Percentiles rank a stretch among this genome's conserved stretches.
These are phyloP conservation scores for Hycleus phaleratus DNA, from an alignment of 1,140 invertebrate genomes.

Conservation along the genomic window DNA sequence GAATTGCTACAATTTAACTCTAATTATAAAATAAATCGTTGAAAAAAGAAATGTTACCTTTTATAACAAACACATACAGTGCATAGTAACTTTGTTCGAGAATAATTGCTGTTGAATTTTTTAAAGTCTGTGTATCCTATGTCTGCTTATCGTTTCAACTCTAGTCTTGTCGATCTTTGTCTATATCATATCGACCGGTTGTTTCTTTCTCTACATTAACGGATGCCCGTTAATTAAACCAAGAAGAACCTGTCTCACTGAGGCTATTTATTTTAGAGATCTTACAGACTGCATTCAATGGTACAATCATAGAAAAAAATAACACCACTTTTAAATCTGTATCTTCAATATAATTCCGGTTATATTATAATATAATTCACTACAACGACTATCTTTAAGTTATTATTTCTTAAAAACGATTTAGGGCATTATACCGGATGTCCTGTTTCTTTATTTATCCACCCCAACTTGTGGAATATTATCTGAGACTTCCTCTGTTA, in stretches of 20 bases:
- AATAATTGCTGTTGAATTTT: constrained; percentile 14
- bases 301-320: constrained; percentile 11
- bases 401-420: too few species aligned
- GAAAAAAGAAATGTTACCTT: too few species aligned
- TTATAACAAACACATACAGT: too few species aligned
- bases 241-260: constrained; percentile 21
- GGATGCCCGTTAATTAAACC: constrained; percentile 24
- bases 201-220: constrained; percentile 19
- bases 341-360: too few species aligned
- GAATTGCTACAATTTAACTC: too few species aligned
- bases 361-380: too few species aligned
- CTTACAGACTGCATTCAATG: constrained; percentile 12
- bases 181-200: constrained; percentile 1
- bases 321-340: background rate
- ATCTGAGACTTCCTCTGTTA: constrained; percentile 35
- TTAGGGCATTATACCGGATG: constrained; percentile 31
- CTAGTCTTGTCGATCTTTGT: constrained; percentile 10
- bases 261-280: constrained; percentile 24
- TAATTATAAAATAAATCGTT: too few species aligned
- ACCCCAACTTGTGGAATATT: constrained; percentile 37
- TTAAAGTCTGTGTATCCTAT: constrained; percentile 17
- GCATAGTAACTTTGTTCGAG: background rate
- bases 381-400: too few species aligned
- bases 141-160: constrained; percentile 18
- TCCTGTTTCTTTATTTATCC: constrained; percentile 34